Percentiles rank a stretch among this genome's conserved stretches.
phyloP scores from a whole-genome alignment of 2,113 vertebrate genomes.

The Trematocara marginatum region DNA sequence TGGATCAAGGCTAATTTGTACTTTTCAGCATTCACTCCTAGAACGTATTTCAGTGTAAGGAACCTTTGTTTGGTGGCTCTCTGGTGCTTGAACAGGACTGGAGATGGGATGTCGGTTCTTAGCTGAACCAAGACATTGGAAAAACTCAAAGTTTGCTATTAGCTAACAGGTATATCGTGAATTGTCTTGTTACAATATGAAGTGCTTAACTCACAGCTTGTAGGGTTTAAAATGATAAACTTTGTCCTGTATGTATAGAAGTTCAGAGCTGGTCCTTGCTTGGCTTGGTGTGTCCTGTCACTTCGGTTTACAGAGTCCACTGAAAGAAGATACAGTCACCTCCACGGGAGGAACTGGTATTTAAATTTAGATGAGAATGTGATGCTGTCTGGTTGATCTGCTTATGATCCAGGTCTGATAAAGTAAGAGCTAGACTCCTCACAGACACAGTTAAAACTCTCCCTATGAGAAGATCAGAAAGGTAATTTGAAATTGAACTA shows the following conservation, averaged over 20 bases:
- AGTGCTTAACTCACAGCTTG: neutral
- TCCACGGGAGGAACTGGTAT: neutral
- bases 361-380: conserved; percentile 32
- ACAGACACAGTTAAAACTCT: neutral
- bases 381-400: conserved; percentile 40
- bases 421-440: neutral
- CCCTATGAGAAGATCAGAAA: conserved; percentile 39
- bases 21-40: neutral
- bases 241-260: neutral
- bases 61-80: neutral
- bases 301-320: neutral
- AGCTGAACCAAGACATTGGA: neutral
- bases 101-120: neutral
- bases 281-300: neutral
- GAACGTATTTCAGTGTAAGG: neutral
- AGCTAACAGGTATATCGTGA: neutral
- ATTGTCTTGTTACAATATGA: neutral
- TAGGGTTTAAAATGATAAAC: neutral
- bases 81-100: neutral
- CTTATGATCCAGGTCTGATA: conserved; percentile 10
- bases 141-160: neutral
- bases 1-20: neutral
- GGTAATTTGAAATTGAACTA: conserved; percentile 60
- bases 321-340: neutral
- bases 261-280: neutral